Base-by-base conservation (phyloP, 2,797 vertebrate genomes). In the Argya squamiceps region DNA sequence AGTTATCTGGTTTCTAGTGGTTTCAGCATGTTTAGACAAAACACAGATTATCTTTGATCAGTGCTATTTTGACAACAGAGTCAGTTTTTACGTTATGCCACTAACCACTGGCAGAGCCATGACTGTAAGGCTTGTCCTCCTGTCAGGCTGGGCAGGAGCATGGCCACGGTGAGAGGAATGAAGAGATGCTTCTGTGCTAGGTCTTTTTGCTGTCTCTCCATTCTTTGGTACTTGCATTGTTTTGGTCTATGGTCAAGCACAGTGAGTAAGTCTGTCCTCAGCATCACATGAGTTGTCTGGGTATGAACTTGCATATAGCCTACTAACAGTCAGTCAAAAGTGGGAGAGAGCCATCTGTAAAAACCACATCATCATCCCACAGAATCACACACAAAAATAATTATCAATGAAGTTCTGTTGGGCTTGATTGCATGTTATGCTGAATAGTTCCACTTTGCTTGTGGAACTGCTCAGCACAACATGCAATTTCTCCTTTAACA, bases 31-130 rank as follows among this genome's bases (percentile, higher is more conserved):
- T 47, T 46, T 55, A 70, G 37, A 10, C 70, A 81, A 85, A 29
- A 60, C 8, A 60, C 8, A 70, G 18, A 11, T 65, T 63, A 44
- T 62, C 18, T 69, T 89, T 84, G 14, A 23, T 4, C 37, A 34
- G 34, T 43, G 16, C 22, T 59, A 20, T 67, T 65, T 87, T 83
- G 62, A 43, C 1, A 6, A 16, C 16, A 56, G 39, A 79, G 44
- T 41, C 30, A 41, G 11, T 59, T 59, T 67, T 50, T 16, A 10
- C 1, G 0, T 67, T 56, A 29, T 1, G 0, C 20, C 26, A 69
- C 27, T 9, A 76, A 76, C 2, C 2, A 10, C 47, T 44, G 29
- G 29, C 53, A 87, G 76, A 80, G 19, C n/a, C 32, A 13, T 23
- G 49, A 19, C 34, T 60, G 53, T 46, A 74, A 90, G 22, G 6